A percentile compares a stretch with the other conserved stretches of the same genome.
Evolutionary conservation across 2,113 vertebrate species (phyloP).

Genomic region (Ochotona princeps): DNA sequence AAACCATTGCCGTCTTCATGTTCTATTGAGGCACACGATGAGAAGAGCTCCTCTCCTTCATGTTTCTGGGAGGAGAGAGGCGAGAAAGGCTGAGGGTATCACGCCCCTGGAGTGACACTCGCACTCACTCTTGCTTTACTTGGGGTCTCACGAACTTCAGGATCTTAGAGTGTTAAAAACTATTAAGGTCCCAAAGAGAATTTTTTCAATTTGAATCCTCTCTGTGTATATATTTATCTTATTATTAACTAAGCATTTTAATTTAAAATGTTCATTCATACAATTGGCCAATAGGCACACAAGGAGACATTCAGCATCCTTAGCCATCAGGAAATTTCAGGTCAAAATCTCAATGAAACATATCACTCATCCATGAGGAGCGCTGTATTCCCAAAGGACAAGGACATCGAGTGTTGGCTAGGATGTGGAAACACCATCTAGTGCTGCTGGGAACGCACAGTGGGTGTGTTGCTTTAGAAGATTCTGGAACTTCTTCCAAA

Average conservation of each 20-base stretch:
- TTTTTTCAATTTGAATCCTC: background rate
- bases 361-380: background rate
- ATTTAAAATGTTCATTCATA: background rate
- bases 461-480: background rate
- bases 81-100: too few species aligned
- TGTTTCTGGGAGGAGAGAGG: background rate
- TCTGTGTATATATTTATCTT: background rate
- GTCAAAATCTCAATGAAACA: background rate
- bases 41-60: background rate
- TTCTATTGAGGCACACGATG: background rate
- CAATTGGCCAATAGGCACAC: background rate
- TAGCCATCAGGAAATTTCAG: background rate
- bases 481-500: too few species aligned
- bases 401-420: background rate
- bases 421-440: too few species aligned
- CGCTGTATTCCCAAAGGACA: background rate
- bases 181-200: too few species aligned
- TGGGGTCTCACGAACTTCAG: background rate
- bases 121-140: background rate
- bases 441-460: background rate
- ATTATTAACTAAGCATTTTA: background rate
- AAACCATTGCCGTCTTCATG: background rate
- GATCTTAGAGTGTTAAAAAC: background rate
- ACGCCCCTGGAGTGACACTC: background rate
- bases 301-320: background rate